Evolutionary conservation across 1,140 invertebrate species (phyloP), one percentile per base, ranked within the genome.

Genomic region (Platorchestia sp.): DNA sequence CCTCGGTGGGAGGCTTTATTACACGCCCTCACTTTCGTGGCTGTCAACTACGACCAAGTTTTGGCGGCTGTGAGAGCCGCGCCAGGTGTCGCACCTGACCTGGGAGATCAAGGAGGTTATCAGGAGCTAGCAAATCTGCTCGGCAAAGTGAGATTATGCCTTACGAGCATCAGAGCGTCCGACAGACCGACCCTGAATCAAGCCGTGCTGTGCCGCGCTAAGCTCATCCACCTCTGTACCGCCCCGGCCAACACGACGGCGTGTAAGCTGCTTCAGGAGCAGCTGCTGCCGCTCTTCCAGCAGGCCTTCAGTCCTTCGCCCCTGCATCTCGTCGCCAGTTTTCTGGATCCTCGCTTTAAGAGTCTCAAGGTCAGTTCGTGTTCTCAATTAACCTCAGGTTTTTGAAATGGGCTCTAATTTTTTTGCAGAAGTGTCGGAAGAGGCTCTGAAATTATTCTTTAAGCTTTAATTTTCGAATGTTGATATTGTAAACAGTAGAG

Each of bases 311-410:
- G 95, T 44, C 96, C 96, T 95, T 95, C 96, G 75, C 95, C 95
- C 36, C 96, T 96, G 42, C 96, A 96, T 95, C 96, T 96, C 43
- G 96, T 96, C 45, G 96, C 96, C 95, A 96, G 95, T 51, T 96
- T 96, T 95, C 95, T 96, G 36, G 96, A 96, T 86, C 96, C 96
- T 6, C 95, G 96, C 43, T 96, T 95, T 95, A 96, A 96, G 90
- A 96, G 96, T 90, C 95, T 96, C 16, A 96, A 96, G 96, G 96
- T 96, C 40, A 95, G 96, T 95, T 14, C 27, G 14, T 41, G 43
- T 89, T 42, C 41, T 16, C 36, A 14, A 89, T 14, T 75, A 42
- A 14, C 42, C 19, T 75, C 14, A 36, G 59, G 14, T 36, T 10
- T 10, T 19, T 75, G 59, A 75, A 10, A 36, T 75, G 14, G 27